Evolutionary conservation across 2,888 invertebrate species (phyloP).

Genomic region (Pseudeuparius sepicola): DNA sequence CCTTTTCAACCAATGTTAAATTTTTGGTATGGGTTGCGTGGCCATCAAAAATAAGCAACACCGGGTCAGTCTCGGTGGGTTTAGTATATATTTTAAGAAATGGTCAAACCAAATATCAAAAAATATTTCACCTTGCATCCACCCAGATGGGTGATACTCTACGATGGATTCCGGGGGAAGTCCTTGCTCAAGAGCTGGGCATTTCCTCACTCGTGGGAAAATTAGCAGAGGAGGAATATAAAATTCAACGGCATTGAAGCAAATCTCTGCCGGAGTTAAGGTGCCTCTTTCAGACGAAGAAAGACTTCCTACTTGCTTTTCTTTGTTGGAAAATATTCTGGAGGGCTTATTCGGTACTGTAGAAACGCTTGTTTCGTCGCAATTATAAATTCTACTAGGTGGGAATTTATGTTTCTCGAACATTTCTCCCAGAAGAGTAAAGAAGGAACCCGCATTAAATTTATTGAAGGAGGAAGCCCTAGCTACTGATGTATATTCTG

Average conservation of each 20-base stretch:
- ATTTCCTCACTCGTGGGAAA: conserved; percentile 7
- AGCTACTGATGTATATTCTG: no score
- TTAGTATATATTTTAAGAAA: conserved; percentile 2
- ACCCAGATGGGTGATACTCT: conserved; percentile 5
- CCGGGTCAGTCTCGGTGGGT: no score
- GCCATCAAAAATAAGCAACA: conserved; percentile 15
- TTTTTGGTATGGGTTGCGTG: conserved; percentile 7
- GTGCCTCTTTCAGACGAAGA: conserved; percentile 6
- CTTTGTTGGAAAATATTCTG: no score
- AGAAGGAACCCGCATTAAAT: no score
- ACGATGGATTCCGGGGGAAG: conserved; percentile 8
- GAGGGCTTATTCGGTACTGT: conserved; percentile 5
- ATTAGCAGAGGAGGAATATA: conserved; percentile 5
- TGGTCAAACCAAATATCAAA: conserved; percentile 5
- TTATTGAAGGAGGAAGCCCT: no score
- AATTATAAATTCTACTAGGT: no score
- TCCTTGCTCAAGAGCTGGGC: conserved; percentile 5
- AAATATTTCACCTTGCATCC: conserved; percentile 10
- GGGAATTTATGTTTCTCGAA: no score
- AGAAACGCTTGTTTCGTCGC: background rate
- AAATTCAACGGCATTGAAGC: conserved; percentile 6
- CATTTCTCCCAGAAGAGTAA: no score
- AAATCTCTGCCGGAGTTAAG: background rate
- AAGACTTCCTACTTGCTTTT: conserved; percentile 5
- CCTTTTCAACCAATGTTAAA: conserved; percentile 3